Evolutionary conservation across 2,888 invertebrate genomes (phyloP), one percentile per base, ranked within the genome.

Genomic region (Drosophila infuscata): DNA sequence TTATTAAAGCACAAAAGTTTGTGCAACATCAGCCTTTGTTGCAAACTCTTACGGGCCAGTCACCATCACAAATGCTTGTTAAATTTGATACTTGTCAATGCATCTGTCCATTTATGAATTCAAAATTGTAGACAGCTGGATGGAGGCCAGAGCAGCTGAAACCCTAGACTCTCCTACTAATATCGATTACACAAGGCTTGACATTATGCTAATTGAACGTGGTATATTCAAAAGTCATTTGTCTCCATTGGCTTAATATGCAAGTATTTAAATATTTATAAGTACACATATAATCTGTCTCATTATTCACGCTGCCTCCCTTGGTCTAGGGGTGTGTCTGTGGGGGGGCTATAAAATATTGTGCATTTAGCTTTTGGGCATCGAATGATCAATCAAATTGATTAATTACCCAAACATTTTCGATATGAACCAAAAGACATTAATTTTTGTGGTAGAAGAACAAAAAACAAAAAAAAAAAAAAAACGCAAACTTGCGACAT

Each of bases 351-450:
- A 25, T 52, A 41, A 61, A 68, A 73, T 67, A 56, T 74, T 75
- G 63, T 60, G 35, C 65, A 66, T 61, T 66, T 67, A 70, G 69
- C 67, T 76, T 62, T 70, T 70, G 68, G 65, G 62, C 71, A 70
- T 51, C 54, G 64, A 79, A 84, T 87, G 77, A 90, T 90, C 90
- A 82, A 88, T 88, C 90, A 88, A 82, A 82, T 81, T 88, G 88
- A 88, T 90, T 90, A 88, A 88, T 88, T 88, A 87, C 81, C 74
- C 48, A 68, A 79, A 51, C 73, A 75, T 83, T 86, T 84, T 76
- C 84, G 76, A 88, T 84, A 78, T 81, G 74, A 74, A 74, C 54
- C 71, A 64, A 51, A 68, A 56, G 63, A 76, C 84, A 89, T 84
- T 83, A 86, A 84, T 89, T 84, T 84, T 68, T 83, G 79, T 81